A percentile compares a stretch with the other conserved stretches of the same genome.
Conservation (phyloP, 2,113 vertebrate species). For the Telmatochromis sp. region DNA sequence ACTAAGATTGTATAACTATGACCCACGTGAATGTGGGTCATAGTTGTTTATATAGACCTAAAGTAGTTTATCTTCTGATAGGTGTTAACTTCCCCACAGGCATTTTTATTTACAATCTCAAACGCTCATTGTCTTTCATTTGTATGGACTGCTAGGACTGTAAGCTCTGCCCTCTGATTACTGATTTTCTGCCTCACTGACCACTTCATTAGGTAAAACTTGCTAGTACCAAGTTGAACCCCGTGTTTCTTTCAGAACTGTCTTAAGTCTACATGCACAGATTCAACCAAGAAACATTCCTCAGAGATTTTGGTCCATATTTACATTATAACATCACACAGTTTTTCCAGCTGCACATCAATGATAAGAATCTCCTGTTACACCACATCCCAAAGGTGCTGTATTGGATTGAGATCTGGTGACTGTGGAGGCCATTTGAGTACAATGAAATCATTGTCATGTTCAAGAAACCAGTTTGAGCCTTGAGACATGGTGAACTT, state of each 20-base stretch:
- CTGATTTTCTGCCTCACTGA: neutral
- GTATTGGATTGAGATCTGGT: neutral
- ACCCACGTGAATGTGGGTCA: neutral
- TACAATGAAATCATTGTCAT: neutral
- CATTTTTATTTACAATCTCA: neutral
- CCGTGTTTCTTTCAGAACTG: neutral
- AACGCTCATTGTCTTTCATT: neutral
- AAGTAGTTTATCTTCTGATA: neutral
- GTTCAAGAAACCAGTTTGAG: neutral
- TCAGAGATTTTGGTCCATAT: neutral
- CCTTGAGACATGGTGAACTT: neutral
- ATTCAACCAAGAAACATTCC: neutral
- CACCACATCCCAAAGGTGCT: neutral
- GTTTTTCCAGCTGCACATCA: neutral
- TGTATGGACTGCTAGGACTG: neutral
- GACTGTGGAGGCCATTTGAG: neutral
- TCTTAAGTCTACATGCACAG: neutral
- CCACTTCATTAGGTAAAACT: neutral
- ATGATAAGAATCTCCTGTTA: neutral
- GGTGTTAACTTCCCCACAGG: neutral
- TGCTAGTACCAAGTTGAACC: neutral
- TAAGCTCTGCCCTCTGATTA: neutral
- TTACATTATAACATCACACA: neutral
- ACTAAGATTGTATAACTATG: neutral
- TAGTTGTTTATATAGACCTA: neutral